phyloP scores from a whole-genome alignment of 2,113 vertebrate genomes.

The Dissostichus mawsoni region DNA sequence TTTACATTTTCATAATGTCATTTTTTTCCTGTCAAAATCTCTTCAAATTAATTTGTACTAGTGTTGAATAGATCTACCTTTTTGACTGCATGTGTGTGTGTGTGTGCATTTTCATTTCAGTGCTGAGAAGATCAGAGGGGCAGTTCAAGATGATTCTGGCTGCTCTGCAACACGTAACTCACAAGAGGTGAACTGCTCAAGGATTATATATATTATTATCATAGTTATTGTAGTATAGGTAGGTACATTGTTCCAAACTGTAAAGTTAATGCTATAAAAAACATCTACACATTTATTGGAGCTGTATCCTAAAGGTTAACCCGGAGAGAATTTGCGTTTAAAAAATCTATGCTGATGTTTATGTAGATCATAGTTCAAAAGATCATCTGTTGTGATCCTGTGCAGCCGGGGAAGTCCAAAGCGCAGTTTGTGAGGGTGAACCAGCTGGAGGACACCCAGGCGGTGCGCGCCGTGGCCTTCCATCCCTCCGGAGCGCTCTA shows the following conservation, averaged over 20 bases:
- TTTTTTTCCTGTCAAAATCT: background rate
- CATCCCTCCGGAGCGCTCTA: conserved; percentile 95
- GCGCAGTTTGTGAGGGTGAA: conserved; percentile 91
- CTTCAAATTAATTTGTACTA: background rate
- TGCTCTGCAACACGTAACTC: conserved; percentile 47
- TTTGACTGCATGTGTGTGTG: background rate
- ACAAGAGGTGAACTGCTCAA: conserved; percentile 47
- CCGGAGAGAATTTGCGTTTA: background rate
- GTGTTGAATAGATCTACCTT: background rate
- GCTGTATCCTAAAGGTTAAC: background rate
- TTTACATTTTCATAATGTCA: background rate
- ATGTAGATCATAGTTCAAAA: background rate
- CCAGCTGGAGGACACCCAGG: conserved; percentile 96
- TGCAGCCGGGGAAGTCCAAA: conserved; percentile 88
- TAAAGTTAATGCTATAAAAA: background rate
- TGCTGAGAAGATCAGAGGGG: conserved; percentile 50
- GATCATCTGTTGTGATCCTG: background rate
- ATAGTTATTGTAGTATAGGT: background rate
- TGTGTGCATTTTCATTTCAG: conserved; percentile 17
- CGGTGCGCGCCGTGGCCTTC: conserved; percentile 96
- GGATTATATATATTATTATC: background rate
- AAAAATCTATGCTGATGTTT: background rate
- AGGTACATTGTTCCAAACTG: background rate
- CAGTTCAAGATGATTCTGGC: conserved; percentile 55
- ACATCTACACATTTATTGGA: background rate